These are phyloP conservation scores for Acromyrmex charruanus DNA, from an alignment of 1,140 invertebrate species.

Conservation along the genomic window DNA sequence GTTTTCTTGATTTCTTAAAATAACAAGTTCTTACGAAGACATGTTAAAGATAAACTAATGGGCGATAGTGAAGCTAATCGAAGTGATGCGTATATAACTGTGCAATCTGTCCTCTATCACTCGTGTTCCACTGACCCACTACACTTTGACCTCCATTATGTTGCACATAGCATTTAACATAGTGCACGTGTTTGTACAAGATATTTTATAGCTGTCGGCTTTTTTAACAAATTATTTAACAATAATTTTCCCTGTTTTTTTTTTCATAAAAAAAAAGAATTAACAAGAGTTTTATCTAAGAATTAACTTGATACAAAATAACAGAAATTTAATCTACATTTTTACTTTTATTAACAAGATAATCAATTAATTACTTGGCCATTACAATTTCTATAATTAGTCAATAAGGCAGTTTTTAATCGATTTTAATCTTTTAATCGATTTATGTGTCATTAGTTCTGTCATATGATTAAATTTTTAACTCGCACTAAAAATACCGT, in stretches of 20 bases:
- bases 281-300: neutral
- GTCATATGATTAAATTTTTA: neutral
- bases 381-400: neutral
- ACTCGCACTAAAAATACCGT: neutral
- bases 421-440: neutral
- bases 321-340: neutral
- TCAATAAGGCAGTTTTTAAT: neutral
- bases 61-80: conserved; percentile 43
- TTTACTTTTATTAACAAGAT: neutral
- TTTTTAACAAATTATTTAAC: neutral
- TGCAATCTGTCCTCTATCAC: conserved; percentile 55
- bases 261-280: neutral
- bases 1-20: neutral
- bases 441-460: neutral
- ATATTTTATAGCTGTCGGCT: neutral
- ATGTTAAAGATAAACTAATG: neutral
- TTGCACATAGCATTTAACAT: conserved; percentile 37
- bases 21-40: neutral
- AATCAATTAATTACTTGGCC: neutral
- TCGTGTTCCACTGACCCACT: conserved; percentile 53
- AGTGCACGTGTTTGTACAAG: neutral
- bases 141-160: conserved; percentile 48
- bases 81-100: conserved; percentile 45
- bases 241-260: neutral
- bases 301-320: neutral